Conservation (phyloP, 1,140 invertebrate genomes). For the Tyrophagus putrescentiae region DNA sequence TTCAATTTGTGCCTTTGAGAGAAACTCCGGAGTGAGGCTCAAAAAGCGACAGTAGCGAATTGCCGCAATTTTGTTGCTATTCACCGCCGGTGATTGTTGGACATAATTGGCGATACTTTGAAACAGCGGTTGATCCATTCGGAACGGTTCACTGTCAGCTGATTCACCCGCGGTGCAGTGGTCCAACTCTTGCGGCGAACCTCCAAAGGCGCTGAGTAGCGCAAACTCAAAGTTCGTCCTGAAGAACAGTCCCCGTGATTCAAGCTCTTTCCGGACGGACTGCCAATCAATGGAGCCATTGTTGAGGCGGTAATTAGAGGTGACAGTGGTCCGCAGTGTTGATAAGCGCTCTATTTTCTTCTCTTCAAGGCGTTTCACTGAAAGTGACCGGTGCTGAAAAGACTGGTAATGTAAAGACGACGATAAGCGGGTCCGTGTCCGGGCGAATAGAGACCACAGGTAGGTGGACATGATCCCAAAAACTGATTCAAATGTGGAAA, state of each 20-base stretch:
- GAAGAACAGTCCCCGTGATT: background rate
- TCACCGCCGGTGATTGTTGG: background rate
- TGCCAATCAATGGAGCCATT: slow-evolving; percentile 6
- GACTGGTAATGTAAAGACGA: too few species aligned
- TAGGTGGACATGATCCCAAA: too few species aligned
- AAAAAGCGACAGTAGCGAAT: slow-evolving; percentile 4
- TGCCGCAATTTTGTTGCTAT: slow-evolving; percentile 1
- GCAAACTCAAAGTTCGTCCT: slow-evolving; percentile 7
- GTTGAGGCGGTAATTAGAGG: background rate
- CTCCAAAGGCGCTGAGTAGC: background rate
- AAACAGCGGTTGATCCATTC: background rate
- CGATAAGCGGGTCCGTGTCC: too few species aligned
- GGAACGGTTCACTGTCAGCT: too few species aligned
- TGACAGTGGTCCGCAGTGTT: background rate
- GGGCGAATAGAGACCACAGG: too few species aligned
- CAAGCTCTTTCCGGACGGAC: background rate
- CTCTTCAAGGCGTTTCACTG: background rate
- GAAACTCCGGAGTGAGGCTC: background rate
- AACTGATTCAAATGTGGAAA: too few species aligned
- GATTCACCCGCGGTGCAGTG: background rate
- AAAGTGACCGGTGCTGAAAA: too few species aligned
- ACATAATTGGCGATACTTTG: slow-evolving; percentile 2
- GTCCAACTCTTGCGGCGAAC: background rate
- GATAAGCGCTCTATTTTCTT: background rate
- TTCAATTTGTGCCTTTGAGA: background rate